Conservation (phyloP, 2,797 vertebrate genomes). For the Pteropus rufus region DNA sequence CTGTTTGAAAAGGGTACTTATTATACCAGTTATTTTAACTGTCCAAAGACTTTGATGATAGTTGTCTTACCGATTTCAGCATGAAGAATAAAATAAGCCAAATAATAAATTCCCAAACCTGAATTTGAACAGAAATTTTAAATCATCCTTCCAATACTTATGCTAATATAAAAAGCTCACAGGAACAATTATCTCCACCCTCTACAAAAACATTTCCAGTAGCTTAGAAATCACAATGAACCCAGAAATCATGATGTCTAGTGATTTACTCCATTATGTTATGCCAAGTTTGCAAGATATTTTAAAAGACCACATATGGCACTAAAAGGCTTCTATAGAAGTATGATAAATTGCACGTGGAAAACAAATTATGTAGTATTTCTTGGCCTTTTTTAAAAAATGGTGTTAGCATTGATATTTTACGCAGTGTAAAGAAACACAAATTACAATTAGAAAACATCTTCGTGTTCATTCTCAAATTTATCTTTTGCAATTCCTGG, state of each 20-base stretch:
- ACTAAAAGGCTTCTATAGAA: slow-evolving; percentile 6
- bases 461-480: background rate
- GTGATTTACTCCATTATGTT: background rate
- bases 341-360: background rate
- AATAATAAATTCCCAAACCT: background rate
- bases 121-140: background rate
- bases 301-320: slow-evolving; percentile 7
- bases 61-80: background rate
- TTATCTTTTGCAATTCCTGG: background rate
- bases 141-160: background rate
- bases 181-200: background rate
- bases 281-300: background rate
- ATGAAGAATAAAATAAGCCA: background rate
- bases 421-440: slow-evolving; percentile 59
- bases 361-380: slow-evolving; percentile 33
- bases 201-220: background rate
- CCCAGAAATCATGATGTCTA: background rate
- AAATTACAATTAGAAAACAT: slow-evolving; percentile 54
- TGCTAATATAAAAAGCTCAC: background rate
- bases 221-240: background rate
- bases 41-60: background rate
- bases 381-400: slow-evolving; percentile 63
- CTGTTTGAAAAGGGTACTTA: background rate
- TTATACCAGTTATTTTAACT: background rate
- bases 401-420: slow-evolving; percentile 23